Conservation (phyloP, 2,113 vertebrate species). For the Euleptes europaea region DNA sequence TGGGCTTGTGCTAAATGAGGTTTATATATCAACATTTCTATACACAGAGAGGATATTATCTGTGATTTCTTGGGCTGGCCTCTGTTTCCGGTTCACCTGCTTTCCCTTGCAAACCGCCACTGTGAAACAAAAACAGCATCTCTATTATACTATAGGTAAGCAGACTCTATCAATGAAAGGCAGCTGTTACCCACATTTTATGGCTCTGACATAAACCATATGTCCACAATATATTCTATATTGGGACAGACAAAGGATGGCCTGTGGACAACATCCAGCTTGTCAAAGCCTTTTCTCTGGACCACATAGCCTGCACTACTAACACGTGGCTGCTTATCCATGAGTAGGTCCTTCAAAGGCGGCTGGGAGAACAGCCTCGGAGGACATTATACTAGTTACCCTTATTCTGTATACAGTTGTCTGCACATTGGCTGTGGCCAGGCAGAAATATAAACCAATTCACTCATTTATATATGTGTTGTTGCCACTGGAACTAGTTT, state of each 20-base stretch:
- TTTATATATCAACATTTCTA: background rate
- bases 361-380: rapidly evolving
- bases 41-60: background rate
- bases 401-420: background rate
- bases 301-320: background rate
- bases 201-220: background rate
- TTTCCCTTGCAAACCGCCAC: background rate
- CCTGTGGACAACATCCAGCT: background rate
- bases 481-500: constrained; percentile 20
- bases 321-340: background rate
- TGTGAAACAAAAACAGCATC: background rate
- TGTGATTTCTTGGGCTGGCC: background rate
- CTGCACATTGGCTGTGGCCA: rapidly evolving
- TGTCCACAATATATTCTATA: background rate
- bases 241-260: background rate
- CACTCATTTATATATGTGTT: background rate
- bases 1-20: background rate
- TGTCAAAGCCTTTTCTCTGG: no score
- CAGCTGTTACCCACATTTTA: background rate
- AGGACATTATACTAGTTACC: background rate
- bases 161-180: background rate
- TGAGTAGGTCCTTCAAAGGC: background rate
- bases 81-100: background rate
- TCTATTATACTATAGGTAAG: background rate
- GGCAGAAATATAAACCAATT: background rate